A percentile compares a stretch with the other conserved stretches of the same genome.
Evolutionary conservation across 2,888 invertebrate genomes (phyloP).

Genomic region (Molanna angustata): DNA sequence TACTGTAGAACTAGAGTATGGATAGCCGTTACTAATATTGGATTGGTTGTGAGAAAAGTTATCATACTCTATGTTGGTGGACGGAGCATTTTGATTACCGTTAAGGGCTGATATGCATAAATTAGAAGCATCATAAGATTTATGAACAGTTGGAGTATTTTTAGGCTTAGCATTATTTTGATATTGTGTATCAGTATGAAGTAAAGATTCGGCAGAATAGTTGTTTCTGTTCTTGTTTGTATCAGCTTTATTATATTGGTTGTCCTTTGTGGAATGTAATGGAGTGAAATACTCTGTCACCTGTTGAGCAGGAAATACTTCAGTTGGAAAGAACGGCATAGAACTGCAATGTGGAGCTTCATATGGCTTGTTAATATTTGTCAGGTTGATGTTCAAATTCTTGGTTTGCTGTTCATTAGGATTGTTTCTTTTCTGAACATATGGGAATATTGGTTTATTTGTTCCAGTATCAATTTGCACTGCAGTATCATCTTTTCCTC

Average conservation of each 20-base stretch:
- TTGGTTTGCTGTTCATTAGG: constrained; percentile 2
- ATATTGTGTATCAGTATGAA: constrained; percentile 23
- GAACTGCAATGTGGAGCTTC: constrained; percentile 6
- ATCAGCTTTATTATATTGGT: constrained; percentile 14
- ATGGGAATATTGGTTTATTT: constrained; percentile 5
- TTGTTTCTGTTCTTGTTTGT: constrained; percentile 23
- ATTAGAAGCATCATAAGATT: constrained; percentile 22
- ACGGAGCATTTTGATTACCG: constrained; percentile 12
- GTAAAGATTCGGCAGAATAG: constrained; percentile 30
- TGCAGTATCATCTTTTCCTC: constrained; percentile 43
- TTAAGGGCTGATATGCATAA: constrained; percentile 13
- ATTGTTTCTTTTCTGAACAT: constrained; percentile 16
- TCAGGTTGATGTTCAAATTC: constrained; percentile 10
- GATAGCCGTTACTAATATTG: constrained; percentile 20
- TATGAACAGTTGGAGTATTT: constrained; percentile 8
- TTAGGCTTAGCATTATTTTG: constrained; percentile 21
- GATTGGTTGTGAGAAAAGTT: constrained; percentile 24
- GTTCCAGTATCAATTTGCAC: constrained; percentile 4
- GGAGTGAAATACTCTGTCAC: constrained; percentile 10
- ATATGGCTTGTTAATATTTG: constrained; percentile 7
- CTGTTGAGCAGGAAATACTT: constrained; percentile 16
- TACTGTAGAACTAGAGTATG: constrained; percentile 17
- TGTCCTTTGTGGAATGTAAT: constrained; percentile 10
- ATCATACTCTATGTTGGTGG: constrained; percentile 21
- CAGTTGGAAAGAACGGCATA: constrained; percentile 13